phyloP scores from a whole-genome alignment of 2,888 invertebrate species.

The Lithophane semibrunnea region DNA sequence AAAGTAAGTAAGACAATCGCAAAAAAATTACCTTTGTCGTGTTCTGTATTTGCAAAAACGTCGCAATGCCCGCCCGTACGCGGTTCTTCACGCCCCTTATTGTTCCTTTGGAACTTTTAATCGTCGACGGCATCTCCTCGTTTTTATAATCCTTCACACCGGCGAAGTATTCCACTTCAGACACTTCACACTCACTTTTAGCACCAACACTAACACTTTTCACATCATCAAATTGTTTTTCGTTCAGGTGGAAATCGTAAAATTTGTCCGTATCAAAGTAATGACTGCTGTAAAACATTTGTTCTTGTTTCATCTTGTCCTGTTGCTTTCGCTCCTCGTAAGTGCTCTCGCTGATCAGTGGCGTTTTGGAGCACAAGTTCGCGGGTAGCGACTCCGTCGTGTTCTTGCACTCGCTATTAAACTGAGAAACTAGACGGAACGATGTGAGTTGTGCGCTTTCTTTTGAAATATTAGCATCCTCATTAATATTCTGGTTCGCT shows the following conservation, averaged over 20 bases:
- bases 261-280: conserved; percentile 94
- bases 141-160: conserved; percentile 94
- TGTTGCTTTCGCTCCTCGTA: conserved; percentile 92
- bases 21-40: conserved; percentile 93
- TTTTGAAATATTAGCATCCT: conserved; percentile 86
- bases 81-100: conserved; percentile 98
- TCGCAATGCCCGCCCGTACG: conserved; percentile 98
- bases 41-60: conserved; percentile 96
- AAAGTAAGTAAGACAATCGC: conserved; percentile 70
- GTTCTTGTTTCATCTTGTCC: conserved; percentile 86
- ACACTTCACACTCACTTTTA: conserved; percentile 85
- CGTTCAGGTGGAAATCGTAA: conserved; percentile 95
- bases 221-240: conserved; percentile 90
- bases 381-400: conserved; percentile 77
- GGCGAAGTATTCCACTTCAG: conserved; percentile 93
- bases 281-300: conserved; percentile 88
- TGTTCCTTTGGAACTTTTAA: conserved; percentile 97
- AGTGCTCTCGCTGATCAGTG: conserved; percentile 92
- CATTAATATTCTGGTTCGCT: conserved; percentile 87
- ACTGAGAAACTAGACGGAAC: conserved; percentile 89
- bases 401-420: conserved; percentile 84
- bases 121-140: conserved; percentile 93
- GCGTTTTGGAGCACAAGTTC: conserved; percentile 80
- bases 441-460: conserved; percentile 89
- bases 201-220: conserved; percentile 85